These are phyloP conservation scores for Cremastobaeus sp. DNA, from an alignment of 2,888 invertebrate genomes.

Conservation along the genomic window DNA sequence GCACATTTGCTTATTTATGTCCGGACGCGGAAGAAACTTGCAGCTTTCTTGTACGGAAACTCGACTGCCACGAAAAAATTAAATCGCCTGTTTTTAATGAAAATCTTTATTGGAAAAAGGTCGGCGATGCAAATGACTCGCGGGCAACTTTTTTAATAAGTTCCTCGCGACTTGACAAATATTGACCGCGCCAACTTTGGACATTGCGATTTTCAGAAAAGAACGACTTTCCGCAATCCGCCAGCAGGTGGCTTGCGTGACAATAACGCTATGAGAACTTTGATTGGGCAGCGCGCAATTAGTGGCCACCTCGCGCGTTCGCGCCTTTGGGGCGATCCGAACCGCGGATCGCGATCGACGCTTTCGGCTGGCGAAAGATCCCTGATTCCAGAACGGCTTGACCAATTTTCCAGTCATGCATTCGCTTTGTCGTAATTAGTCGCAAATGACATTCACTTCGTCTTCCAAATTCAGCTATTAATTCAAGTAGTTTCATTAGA, in stretches of 20 bases:
- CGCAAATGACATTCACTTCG: conserved; percentile 36
- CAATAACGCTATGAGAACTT: conserved; percentile 47
- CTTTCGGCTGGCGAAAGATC: no score
- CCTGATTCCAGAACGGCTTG: conserved; percentile 15
- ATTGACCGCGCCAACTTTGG: no score
- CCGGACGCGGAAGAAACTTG: no score
- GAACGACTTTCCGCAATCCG: conserved; percentile 51
- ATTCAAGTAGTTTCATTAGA: conserved; percentile 53
- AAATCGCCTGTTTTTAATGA: no score
- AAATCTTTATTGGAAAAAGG: no score
- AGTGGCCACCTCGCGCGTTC: conserved; percentile 53
- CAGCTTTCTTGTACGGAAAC: no score
- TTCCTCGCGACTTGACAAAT: no score
- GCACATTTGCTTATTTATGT: no score
- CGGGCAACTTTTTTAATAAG: no score
- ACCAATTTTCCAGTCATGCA: conserved; percentile 25
- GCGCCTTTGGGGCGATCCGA: conserved; percentile 38
- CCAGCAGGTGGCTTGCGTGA: conserved; percentile 55
- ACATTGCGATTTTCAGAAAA: no score
- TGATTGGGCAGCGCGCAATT: conserved; percentile 50
- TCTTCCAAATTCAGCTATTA: conserved; percentile 47
- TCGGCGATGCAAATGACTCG: no score
- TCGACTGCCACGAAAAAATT: no score
- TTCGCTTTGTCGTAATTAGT: conserved; percentile 36
- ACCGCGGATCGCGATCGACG: conserved; percentile 52